phyloP scores from a whole-genome alignment of 2,113 vertebrate species.

The Oxyura jamaicensis region DNA sequence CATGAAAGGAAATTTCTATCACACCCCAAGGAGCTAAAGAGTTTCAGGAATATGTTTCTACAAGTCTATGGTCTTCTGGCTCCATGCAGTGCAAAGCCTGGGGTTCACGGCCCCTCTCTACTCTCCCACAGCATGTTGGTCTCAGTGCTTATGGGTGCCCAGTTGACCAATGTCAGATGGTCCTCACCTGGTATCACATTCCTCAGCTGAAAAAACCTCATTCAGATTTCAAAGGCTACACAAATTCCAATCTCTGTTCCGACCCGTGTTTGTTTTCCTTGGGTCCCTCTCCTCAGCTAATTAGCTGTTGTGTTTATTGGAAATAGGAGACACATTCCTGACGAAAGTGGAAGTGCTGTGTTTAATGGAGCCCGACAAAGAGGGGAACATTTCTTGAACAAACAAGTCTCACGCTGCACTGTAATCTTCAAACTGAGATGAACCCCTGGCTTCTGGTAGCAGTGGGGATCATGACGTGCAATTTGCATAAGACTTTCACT shows the following conservation, averaged over 20 bases:
- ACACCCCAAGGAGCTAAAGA: background rate
- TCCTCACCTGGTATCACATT: fast-evolving
- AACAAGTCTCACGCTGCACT: constrained; percentile 3
- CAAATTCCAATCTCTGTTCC: background rate
- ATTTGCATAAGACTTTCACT: constrained; percentile 62
- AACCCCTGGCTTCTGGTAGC: background rate
- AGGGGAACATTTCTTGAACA: background rate
- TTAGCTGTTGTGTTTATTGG: constrained; percentile 48
- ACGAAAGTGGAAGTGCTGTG: background rate
- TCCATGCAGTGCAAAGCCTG: background rate
- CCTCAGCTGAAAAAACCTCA: background rate
- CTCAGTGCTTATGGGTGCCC: background rate
- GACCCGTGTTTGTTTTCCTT: constrained; percentile 18
- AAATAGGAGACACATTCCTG: constrained; percentile 43
- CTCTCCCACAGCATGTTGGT: background rate
- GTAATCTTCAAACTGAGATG: background rate
- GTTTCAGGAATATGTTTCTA: background rate
- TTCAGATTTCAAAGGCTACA: background rate
- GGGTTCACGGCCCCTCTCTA: background rate
- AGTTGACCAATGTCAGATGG: fast-evolving
- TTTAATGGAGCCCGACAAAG: background rate
- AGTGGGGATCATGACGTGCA: background rate
- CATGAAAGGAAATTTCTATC: background rate
- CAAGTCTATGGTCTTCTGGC: background rate
- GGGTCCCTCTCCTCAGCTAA: constrained; percentile 10